Conservation (phyloP, 2,797 vertebrate species). For the Catostomus latipinnis region DNA sequence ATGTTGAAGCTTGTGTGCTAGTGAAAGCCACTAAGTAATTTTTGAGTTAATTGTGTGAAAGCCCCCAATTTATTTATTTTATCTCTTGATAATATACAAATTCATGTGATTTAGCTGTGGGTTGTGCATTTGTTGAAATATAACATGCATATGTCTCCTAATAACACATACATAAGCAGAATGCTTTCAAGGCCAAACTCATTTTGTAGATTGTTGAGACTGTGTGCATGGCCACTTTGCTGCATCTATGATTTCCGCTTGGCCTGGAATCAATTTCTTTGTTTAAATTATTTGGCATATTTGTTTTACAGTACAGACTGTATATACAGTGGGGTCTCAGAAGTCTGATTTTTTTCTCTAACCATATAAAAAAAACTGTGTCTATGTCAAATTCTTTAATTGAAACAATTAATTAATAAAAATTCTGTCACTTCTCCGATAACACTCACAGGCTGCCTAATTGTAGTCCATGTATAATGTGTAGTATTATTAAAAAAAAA, state of each 20-base stretch:
- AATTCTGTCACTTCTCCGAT: no score
- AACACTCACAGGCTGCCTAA: no score
- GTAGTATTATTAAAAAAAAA: no score
- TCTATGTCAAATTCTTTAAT: no score
- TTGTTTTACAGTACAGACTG: not conserved
- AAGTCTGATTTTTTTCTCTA: no score
- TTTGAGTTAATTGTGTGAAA: not conserved
- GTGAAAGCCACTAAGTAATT: not conserved
- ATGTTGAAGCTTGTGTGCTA: not conserved
- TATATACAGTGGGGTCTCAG: not conserved
- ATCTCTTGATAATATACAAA: not conserved
- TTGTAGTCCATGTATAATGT: no score
- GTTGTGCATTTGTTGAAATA: slow-evolving; percentile 4
- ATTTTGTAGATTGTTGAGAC: slow-evolving; percentile 28
- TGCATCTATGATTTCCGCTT: slow-evolving; percentile 17
- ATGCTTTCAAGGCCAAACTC: slow-evolving; percentile 27
- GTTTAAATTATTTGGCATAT: not conserved
- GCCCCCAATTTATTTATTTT: not conserved
- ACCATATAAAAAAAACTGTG: no score
- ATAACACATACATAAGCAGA: no score
- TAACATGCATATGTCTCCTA: slow-evolving; percentile 12
- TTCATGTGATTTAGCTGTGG: not conserved
- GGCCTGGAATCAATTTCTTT: slow-evolving; percentile 33
- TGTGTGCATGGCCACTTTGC: slow-evolving; percentile 27
- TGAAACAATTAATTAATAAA: no score